These are phyloP conservation scores for Zootoca vivipara DNA, from an alignment of 2,113 vertebrate species.

Conservation along the genomic window DNA sequence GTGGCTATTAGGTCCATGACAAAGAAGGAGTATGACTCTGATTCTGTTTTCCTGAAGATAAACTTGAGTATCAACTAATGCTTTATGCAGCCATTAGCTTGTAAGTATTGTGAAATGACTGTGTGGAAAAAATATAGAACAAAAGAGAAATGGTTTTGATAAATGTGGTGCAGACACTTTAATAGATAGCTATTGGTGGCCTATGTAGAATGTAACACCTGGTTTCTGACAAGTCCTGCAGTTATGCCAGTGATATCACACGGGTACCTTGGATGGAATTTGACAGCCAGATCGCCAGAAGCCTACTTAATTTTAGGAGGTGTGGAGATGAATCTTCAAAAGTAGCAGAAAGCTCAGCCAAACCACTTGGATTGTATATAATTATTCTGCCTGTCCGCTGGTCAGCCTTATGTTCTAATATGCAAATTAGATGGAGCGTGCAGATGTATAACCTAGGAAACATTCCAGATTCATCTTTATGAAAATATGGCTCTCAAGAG, in stretches of 20 bases:
- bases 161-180: background rate
- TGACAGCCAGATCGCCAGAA: slow-evolving; percentile 68
- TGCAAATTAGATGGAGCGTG: slow-evolving; percentile 71
- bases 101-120: background rate
- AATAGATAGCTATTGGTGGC: slow-evolving; percentile 21
- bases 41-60: slow-evolving; percentile 3
- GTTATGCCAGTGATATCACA: background rate
- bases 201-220: slow-evolving; percentile 46
- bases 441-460: slow-evolving; percentile 74
- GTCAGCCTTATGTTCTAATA: slow-evolving; percentile 73
- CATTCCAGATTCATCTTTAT: slow-evolving; percentile 72
- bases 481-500: slow-evolving; percentile 68
- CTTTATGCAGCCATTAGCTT: background rate
- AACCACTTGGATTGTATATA: slow-evolving; percentile 73
- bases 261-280: slow-evolving; percentile 52
- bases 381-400: slow-evolving; percentile 71
- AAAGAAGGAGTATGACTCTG: background rate
- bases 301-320: slow-evolving; percentile 69
- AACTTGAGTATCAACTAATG: background rate
- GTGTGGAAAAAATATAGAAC: slow-evolving; percentile 13
- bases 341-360: slow-evolving; percentile 73
- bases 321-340: slow-evolving; percentile 69
- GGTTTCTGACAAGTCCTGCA: slow-evolving; percentile 50
- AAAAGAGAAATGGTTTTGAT: slow-evolving; percentile 2
- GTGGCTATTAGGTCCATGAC: background rate